Evolutionary conservation across 2,888 invertebrate species (phyloP).

Genomic region (Cerceris ruficornis): DNA sequence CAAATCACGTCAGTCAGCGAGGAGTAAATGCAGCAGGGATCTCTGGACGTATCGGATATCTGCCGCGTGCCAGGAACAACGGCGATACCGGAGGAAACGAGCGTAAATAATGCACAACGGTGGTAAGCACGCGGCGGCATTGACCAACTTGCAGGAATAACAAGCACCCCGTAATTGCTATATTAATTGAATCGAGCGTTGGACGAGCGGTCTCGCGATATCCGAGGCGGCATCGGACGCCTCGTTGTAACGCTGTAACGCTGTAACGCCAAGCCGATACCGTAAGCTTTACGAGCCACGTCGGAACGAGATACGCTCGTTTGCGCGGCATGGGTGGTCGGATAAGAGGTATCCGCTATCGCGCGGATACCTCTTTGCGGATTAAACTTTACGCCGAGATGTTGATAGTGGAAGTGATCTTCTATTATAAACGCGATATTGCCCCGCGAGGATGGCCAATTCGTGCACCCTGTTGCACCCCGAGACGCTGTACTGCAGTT

Average conservation of each 20-base stretch:
- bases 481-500: not conserved
- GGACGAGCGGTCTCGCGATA: slow-evolving; percentile 50
- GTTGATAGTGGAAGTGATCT: slow-evolving; percentile 25
- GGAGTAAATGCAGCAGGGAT: not conserved
- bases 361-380: slow-evolving; percentile 30
- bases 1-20: not conserved
- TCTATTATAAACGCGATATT: slow-evolving; percentile 30
- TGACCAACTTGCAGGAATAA: slow-evolving; percentile 61
- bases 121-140: slow-evolving; percentile 13
- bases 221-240: slow-evolving; percentile 47
- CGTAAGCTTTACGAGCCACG: slow-evolving; percentile 53
- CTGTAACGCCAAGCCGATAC: slow-evolving; percentile 47
- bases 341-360: slow-evolving; percentile 54
- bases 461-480: slow-evolving; percentile 7
- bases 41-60: not conserved
- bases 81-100: not conserved
- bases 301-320: slow-evolving; percentile 53
- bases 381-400: slow-evolving; percentile 43
- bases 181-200: slow-evolving; percentile 56
- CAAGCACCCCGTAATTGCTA: slow-evolving; percentile 63
- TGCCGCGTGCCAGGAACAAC: not conserved
- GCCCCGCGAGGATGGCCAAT: slow-evolving; percentile 6
- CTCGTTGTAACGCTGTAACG: slow-evolving; percentile 44
- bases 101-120: slow-evolving; percentile 2
- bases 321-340: slow-evolving; percentile 46